Evolutionary conservation across 2,888 invertebrate genomes (phyloP).

Genomic region (Morpho helenor): DNA sequence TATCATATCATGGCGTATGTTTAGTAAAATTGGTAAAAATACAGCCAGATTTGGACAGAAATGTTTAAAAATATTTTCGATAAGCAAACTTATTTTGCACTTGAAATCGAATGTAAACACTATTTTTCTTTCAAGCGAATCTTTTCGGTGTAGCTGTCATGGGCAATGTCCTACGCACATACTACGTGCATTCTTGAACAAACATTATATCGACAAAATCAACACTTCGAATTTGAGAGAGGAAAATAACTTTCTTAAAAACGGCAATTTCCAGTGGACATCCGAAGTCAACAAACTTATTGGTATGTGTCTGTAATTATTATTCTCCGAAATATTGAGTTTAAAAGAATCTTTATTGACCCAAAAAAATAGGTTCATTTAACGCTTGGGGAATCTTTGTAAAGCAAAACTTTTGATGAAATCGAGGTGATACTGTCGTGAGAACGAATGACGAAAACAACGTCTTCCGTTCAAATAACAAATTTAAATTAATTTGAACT

Average conservation of each 20-base stretch:
- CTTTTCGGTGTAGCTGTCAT: neutral
- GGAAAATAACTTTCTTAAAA: slow-evolving; percentile 8
- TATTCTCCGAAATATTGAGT: slow-evolving; percentile 4
- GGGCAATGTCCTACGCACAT: slow-evolving; percentile 8
- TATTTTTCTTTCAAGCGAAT: neutral
- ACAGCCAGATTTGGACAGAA: neutral
- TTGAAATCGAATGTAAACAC: slow-evolving; percentile 5
- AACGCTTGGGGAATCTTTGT: slow-evolving; percentile 1
- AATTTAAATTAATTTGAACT: too few relatives aligned
- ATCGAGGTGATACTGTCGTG: too few relatives aligned
- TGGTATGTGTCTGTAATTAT: slow-evolving; percentile 17
- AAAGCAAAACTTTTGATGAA: too few relatives aligned
- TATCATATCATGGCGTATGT: too few relatives aligned
- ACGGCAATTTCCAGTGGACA: slow-evolving; percentile 10
- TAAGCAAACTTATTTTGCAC: neutral
- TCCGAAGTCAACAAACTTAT: slow-evolving; percentile 19
- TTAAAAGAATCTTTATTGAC: slow-evolving; percentile 3
- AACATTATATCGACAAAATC: slow-evolving; percentile 20
- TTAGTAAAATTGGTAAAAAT: too few relatives aligned
- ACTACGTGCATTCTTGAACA: slow-evolving; percentile 11
- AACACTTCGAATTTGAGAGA: slow-evolving; percentile 13
- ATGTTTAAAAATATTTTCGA: neutral
- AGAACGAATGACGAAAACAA: too few relatives aligned
- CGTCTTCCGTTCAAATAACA: too few relatives aligned
- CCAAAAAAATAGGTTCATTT: slow-evolving; percentile 6